These are phyloP conservation scores for Chloropsis hardwickii DNA, from an alignment of 2,113 vertebrate genomes.

Conservation along the genomic window DNA sequence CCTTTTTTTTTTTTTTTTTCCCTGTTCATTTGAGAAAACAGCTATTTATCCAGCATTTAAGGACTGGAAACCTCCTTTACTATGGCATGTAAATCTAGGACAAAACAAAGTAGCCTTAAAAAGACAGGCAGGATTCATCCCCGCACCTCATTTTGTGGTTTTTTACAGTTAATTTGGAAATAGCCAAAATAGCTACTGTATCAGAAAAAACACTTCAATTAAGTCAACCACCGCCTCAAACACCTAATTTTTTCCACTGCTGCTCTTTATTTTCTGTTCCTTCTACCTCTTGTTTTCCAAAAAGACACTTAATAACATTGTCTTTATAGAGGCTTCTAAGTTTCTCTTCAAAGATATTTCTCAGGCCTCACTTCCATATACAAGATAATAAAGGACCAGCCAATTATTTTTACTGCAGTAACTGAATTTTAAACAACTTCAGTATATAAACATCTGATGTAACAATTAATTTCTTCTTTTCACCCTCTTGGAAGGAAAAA, in stretches of 20 bases:
- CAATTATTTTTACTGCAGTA: not conserved
- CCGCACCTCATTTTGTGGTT: fast-evolving
- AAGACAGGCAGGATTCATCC: not conserved
- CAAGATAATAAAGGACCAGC: not conserved
- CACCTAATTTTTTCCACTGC: not conserved
- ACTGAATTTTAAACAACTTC: not conserved
- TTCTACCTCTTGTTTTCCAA: not conserved
- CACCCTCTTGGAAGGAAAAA: not conserved
- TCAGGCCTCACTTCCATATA: not conserved
- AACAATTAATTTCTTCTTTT: not conserved
- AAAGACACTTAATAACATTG: not conserved
- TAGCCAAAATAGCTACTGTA: not conserved
- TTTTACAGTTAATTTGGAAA: not conserved
- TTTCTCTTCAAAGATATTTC: not conserved
- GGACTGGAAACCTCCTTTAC: not conserved
- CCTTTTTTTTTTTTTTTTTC: fast-evolving
- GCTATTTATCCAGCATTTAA: not conserved
- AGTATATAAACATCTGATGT: not conserved
- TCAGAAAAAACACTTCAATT: not conserved
- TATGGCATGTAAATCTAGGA: not conserved
- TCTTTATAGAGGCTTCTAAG: not conserved
- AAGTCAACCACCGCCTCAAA: not conserved
- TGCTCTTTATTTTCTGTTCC: not conserved
- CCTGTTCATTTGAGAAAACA: not conserved
- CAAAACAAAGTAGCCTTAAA: not conserved